Conservation (phyloP, 2,113 vertebrate genomes). For the Taxidea taxus region DNA sequence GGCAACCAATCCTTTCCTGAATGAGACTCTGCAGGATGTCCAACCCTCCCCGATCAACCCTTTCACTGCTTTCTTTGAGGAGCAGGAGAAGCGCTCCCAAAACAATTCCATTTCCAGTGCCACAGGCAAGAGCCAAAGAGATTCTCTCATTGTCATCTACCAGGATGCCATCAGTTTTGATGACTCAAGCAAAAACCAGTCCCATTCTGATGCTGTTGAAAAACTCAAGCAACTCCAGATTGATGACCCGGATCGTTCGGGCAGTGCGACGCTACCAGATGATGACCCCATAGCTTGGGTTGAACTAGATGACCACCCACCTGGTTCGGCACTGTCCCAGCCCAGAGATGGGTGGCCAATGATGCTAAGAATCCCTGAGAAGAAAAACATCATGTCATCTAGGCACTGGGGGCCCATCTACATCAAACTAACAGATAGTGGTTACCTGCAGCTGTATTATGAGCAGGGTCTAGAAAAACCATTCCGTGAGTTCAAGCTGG, state of each 20-base stretch:
- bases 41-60: slow-evolving; percentile 93
- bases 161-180: slow-evolving; percentile 82
- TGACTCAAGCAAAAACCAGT: slow-evolving; percentile 74
- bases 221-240: slow-evolving; percentile 88
- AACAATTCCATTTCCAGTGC: slow-evolving; percentile 76
- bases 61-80: slow-evolving; percentile 90
- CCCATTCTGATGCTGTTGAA: slow-evolving; percentile 83
- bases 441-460: slow-evolving; percentile 89
- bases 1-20: slow-evolving; percentile 91
- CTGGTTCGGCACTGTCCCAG: slow-evolving; percentile 75
- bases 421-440: slow-evolving; percentile 84
- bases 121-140: slow-evolving; percentile 82
- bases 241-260: slow-evolving; percentile 83
- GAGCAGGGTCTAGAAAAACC: slow-evolving; percentile 92
- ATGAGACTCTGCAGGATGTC: slow-evolving; percentile 87
- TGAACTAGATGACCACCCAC: slow-evolving; percentile 72
- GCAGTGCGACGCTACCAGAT: slow-evolving; percentile 79
- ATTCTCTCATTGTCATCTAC: slow-evolving; percentile 84
- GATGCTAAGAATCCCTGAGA: slow-evolving; percentile 95
- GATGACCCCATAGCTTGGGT: slow-evolving; percentile 82
- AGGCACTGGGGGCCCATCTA: slow-evolving; percentile 95
- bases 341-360: slow-evolving; percentile 90
- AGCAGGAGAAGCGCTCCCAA: slow-evolving; percentile 81
- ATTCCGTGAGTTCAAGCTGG: slow-evolving; percentile 89
- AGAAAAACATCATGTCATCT: slow-evolving; percentile 96